A percentile compares a stretch with the other conserved stretches of the same genome.
These are phyloP conservation scores for Hycleus phaleratus DNA, from an alignment of 1,140 invertebrate species.

Conservation along the genomic window DNA sequence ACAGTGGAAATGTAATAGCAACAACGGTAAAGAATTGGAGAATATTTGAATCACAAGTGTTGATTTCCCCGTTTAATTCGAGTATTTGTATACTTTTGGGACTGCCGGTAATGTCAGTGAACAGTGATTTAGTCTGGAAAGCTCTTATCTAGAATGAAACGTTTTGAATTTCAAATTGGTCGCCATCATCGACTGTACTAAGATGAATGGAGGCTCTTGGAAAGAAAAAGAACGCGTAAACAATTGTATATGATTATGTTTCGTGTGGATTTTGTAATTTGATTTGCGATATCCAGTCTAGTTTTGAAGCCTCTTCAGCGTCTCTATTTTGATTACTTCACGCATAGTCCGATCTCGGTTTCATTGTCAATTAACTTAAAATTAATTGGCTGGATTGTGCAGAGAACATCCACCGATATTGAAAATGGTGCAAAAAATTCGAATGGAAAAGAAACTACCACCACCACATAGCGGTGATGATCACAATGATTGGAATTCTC, in stretches of 20 bases:
- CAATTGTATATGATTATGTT: neutral
- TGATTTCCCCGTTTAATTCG: conserved; percentile 24
- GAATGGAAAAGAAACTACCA: no score
- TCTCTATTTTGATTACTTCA: no score
- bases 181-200: conserved; percentile 19
- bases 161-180: conserved; percentile 34
- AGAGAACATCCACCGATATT: no score
- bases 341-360: no score
- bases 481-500: no score
- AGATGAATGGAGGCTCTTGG: conserved; percentile 24
- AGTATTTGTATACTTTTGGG: conserved; percentile 23
- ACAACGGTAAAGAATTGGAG: conserved; percentile 1
- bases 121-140: conserved; percentile 27
- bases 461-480: no score
- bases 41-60: conserved; percentile 11
- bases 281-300: no score
- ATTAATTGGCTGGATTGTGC: no score
- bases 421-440: no score
- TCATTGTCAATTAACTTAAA: no score
- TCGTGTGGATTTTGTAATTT: neutral
- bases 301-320: no score
- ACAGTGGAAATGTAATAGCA: neutral
- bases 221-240: neutral
- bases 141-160: conserved; percentile 30
- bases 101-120: conserved; percentile 19